Conservation (phyloP, 2,113 vertebrate species). For the Paradoxurus hermaphroditus region DNA sequence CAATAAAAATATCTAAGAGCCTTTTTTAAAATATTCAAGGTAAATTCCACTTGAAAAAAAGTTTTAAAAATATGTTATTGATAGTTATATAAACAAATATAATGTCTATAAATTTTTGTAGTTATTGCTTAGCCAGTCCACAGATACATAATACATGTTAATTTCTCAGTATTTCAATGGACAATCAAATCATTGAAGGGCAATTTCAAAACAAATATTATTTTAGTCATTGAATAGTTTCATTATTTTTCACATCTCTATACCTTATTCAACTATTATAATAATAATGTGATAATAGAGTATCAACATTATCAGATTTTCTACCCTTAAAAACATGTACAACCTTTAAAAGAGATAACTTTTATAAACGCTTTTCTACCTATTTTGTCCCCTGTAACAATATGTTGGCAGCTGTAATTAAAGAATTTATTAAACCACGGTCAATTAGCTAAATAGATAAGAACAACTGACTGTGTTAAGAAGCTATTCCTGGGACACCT, state of each 20-base stretch:
- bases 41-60: neutral
- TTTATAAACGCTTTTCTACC: neutral
- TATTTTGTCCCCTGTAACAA: neutral
- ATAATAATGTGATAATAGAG: neutral
- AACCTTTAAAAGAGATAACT: neutral
- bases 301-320: neutral
- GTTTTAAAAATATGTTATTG: neutral
- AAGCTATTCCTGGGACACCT: neutral
- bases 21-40: neutral
- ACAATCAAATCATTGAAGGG: neutral
- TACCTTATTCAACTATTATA: neutral
- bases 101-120: neutral
- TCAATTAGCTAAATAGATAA: conserved; percentile 32
- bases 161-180: neutral
- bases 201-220: neutral
- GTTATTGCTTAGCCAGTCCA: neutral
- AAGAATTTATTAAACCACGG: neutral
- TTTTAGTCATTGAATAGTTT: neutral
- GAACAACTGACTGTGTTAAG: neutral
- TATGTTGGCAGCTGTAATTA: neutral
- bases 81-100: neutral
- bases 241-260: neutral
- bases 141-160: neutral
- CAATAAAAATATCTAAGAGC: neutral
- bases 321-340: neutral